Evolutionary conservation across 2,888 invertebrate genomes (phyloP), one percentile per base, ranked within the genome.

Genomic region (Macrosoma leucophasiata): DNA sequence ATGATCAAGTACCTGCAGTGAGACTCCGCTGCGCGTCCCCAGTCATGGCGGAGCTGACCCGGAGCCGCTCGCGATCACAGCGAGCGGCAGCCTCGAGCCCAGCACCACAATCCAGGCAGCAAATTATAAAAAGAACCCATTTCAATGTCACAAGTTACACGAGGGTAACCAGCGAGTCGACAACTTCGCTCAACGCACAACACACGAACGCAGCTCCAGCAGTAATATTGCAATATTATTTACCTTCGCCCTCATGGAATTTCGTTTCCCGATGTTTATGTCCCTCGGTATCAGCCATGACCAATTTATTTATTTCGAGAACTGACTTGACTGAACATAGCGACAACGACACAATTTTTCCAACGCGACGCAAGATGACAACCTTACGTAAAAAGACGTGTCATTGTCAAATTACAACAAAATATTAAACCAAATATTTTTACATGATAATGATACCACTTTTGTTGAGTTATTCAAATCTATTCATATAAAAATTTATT

Each of bases 61-160:
- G 67, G 61, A 50, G 55, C 52, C 55, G 59, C 55, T 58, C 44
- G 55, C 57, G 51, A 57, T 54, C 55, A 55, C 58, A 60, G 49
- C 68, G 61, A 67, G 73, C 52, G 55, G 58, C 52, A n/a, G 65
- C 65, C 70, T 73, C 66, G 64, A 64, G 55, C 58, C 58, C 71
- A 70, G 71, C 79, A 75, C 70, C 73, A 72, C 60, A 68, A 74
- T 79, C 77, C 79, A 79, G 70, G 75, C 81, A 82, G 78, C 76
- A 79, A 79, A 72, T 81, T 79, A 77, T 81, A 82, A 81, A 82
- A 82, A 79, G 81, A 77, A 77, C 77, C 74, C 74, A 69, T 71
- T 81, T 79, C 82, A 82, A 82, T 82, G 82, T 82, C 82, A 81
- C 76, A 72, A 71, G 72, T 60, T 73, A 74, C 81, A 79, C 78